These are phyloP conservation scores for Atlantisia rogersi DNA, from an alignment of 2,113 vertebrate species.

Conservation along the genomic window DNA sequence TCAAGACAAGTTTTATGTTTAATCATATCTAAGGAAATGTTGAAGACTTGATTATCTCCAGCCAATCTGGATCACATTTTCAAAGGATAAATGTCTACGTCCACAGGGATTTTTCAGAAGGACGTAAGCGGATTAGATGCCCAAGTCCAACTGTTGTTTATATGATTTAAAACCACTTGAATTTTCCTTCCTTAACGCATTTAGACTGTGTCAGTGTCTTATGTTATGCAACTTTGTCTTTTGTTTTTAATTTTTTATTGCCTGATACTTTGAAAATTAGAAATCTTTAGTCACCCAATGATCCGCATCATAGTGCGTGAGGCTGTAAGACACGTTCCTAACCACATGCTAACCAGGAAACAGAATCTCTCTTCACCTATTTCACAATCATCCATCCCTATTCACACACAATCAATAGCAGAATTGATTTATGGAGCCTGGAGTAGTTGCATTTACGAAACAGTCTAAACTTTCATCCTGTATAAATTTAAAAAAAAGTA, in stretches of 20 bases:
- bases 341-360: slow-evolving; percentile 57
- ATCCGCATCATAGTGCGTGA: slow-evolving; percentile 59
- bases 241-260: background rate
- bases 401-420: slow-evolving; percentile 47
- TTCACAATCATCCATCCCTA: slow-evolving; percentile 75
- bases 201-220: background rate
- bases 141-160: background rate
- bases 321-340: slow-evolving; percentile 61
- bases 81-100: background rate
- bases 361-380: slow-evolving; percentile 70
- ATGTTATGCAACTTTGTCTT: background rate
- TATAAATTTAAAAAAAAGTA: background rate
- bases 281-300: background rate
- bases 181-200: background rate
- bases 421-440: slow-evolving; percentile 68
- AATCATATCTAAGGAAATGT: background rate
- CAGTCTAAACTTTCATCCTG: background rate
- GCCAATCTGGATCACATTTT: background rate
- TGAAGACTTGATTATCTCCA: background rate
- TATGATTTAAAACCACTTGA: background rate
- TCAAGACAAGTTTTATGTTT: background rate
- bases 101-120: background rate
- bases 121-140: background rate
- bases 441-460: slow-evolving; percentile 56
- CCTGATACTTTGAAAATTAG: background rate